Evolutionary conservation across 2,113 vertebrate species (phyloP), one percentile per base, ranked within the genome.

Genomic region (Passer domesticus): DNA sequence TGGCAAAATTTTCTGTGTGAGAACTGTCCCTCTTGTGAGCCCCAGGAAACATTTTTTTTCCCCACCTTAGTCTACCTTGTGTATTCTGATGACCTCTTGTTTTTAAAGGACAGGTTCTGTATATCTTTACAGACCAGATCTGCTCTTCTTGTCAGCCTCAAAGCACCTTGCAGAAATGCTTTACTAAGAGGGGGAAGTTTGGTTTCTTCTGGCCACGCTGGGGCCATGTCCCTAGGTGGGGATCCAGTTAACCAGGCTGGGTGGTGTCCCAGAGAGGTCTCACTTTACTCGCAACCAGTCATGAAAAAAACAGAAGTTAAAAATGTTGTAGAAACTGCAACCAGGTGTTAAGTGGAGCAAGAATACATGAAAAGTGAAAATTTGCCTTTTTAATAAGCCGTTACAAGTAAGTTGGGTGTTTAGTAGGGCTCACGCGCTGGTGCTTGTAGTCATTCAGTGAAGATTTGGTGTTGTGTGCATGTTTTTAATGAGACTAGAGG

Each of bases 321-420:
- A 92, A 87, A 89, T 82, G 56, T 78, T 56, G 89, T 84, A 95
- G 97, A 97, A 98, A 97, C 96, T 81, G 78, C 95, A 96, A 91
- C 94, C 86, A 96, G 96, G 97, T 96, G 97, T 46, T 63, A 97
- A 96, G 96, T 95, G 91, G 91, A 87, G 87, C 83, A 87, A 92
- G 95, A 94, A 96, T 89, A 97, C 96, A 85, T 95, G 95, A 98
- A 98, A 98, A 98, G 98, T 98, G 97, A 98, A 98, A 97, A 98
- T 97, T 94, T 94, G 95, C 95, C 91, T 97, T 97, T 97, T 98
- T 95, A 98, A 97, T 96, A 96, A 97, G 95, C 97, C 53, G 92
- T 97, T 96, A 93, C 92, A 97, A 92, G 83, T 37, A 81, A 58
- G 72, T 16, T 80, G 86, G 82, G 91, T 94, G 83, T 67, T 95